Evolutionary conservation across 2,888 invertebrate genomes (phyloP).

Genomic region (Lysandra coridon): DNA sequence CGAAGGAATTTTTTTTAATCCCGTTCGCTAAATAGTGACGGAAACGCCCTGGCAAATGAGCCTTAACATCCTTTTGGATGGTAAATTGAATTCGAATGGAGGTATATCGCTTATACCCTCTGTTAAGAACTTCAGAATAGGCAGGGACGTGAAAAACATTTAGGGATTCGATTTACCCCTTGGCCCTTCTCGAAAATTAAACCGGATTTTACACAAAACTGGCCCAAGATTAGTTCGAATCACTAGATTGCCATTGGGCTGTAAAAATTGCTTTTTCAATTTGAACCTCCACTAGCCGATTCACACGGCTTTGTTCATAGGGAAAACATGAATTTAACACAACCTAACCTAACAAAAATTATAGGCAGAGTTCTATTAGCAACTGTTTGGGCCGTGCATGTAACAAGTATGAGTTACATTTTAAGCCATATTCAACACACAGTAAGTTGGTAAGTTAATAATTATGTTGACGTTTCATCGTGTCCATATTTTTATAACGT

Average conservation of each 20-base stretch:
- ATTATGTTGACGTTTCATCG: not conserved
- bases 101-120: constrained; percentile 59
- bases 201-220: constrained; percentile 49
- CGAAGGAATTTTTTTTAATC: constrained; percentile 8
- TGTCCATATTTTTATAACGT: not conserved
- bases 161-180: constrained; percentile 66
- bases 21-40: constrained; percentile 42
- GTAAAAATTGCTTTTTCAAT: not conserved
- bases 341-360: not conserved
- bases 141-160: constrained; percentile 65
- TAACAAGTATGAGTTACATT: too few relatives aligned
- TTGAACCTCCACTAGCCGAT: not conserved
- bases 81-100: constrained; percentile 75
- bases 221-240: not conserved
- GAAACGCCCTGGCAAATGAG: constrained; percentile 61
- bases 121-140: constrained; percentile 73
- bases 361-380: not conserved
- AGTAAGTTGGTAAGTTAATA: not conserved
- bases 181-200: constrained; percentile 72
- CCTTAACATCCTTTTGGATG: constrained; percentile 66
- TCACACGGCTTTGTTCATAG: not conserved
- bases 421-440: too few relatives aligned
- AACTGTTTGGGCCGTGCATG: not conserved
- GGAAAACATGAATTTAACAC: not conserved
- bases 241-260: not conserved